phyloP scores from a whole-genome alignment of 2,113 vertebrate genomes.

The Struthidea cinerea region DNA sequence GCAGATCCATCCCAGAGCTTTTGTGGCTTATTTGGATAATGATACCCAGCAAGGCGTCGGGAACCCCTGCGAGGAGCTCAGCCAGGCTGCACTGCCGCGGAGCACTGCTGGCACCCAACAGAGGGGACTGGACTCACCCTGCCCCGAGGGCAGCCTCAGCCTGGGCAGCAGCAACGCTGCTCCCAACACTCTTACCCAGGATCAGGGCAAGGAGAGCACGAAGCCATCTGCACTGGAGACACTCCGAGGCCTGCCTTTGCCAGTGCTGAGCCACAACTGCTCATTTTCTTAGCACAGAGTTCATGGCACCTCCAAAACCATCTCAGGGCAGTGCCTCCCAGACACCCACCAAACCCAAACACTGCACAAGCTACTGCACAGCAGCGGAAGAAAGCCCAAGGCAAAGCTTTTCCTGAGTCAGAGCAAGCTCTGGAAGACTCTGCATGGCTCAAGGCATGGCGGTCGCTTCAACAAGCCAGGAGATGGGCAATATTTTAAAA shows the following conservation, averaged over 20 bases:
- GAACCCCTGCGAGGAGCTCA: accelerated
- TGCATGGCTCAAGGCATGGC: neutral
- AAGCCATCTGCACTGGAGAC: accelerated
- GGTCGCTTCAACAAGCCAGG: neutral
- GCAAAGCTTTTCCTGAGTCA: neutral
- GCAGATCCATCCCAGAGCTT: neutral
- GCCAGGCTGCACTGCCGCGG: neutral
- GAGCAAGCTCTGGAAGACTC: neutral
- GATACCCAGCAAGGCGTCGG: neutral
- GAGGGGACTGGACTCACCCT: accelerated
- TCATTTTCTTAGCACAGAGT: neutral
- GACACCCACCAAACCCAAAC: accelerated
- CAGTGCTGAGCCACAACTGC: neutral
- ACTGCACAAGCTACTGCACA: accelerated
- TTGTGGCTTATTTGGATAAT: neutral
- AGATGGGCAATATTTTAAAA: accelerated
- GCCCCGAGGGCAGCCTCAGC: neutral
- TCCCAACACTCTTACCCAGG: neutral
- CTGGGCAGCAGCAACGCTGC: neutral
- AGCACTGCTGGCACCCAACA: neutral
- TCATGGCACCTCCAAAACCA: neutral
- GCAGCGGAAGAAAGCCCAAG: neutral
- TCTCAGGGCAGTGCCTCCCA: neutral
- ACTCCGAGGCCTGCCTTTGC: neutral
- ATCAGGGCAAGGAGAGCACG: neutral